Percentiles rank a stretch among this genome's conserved stretches.
phyloP scores from a whole-genome alignment of 2,797 vertebrate species.

The Peromyscus aztecus region DNA sequence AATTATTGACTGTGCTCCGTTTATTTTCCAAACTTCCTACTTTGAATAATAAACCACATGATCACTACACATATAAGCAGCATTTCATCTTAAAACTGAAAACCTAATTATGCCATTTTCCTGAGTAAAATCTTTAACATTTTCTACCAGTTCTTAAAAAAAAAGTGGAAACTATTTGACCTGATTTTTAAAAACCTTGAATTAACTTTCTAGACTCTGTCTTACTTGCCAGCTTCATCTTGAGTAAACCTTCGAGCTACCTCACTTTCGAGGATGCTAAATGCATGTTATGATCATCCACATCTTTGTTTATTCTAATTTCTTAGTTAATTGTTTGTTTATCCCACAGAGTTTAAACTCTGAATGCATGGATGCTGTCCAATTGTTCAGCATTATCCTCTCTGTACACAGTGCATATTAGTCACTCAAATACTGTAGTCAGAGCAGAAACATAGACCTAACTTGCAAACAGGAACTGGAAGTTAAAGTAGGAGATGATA shows the following conservation, averaged over 20 bases:
- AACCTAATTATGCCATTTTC: slow-evolving; percentile 21
- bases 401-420: background rate
- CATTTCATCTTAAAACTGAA: slow-evolving; percentile 60
- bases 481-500: background rate
- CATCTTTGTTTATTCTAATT: background rate
- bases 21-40: background rate
- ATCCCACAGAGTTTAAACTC: background rate
- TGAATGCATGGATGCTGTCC: background rate
- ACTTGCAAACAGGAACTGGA: background rate
- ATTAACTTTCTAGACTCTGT: background rate
- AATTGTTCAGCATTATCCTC: background rate
- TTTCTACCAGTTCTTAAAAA: slow-evolving; percentile 5
- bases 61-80: background rate
- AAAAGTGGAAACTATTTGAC: slow-evolving; percentile 15
- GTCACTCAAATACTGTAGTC: background rate
- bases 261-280: background rate
- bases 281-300: background rate
- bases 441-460: background rate
- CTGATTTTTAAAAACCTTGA: slow-evolving; percentile 58
- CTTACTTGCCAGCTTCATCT: background rate
- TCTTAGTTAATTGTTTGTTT: slow-evolving; percentile 1
- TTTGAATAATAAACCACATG: background rate
- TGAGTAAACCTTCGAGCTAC: background rate
- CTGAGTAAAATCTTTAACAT: background rate
- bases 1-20: background rate